Base-by-base conservation (phyloP, 2,113 vertebrate species). In the Sinocyclocheilus anshuiensis region DNA sequence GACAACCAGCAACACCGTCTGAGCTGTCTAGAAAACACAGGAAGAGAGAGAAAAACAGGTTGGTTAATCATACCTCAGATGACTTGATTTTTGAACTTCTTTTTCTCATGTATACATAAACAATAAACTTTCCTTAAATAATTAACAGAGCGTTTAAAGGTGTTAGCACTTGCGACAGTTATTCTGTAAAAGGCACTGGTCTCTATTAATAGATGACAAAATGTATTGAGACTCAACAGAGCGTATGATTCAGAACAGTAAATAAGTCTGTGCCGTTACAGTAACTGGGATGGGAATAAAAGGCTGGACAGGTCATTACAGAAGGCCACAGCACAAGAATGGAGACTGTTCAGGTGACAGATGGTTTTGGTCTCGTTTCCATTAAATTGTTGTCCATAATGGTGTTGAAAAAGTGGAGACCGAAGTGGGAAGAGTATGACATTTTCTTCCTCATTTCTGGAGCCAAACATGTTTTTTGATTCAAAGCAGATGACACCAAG, bases 1-100 rank as follows among this genome's bases (percentile, higher is more conserved):
- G 0, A 97, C 91, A 16, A 97, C 91, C 0, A 97, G 92, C 18
- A 97, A 93, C 18, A 96, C 94, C 0, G 93, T 97, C 94, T 96
- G 96, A 0, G 94, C 94, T 0, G 96, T 97, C 96, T 97, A 91
- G 1, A 59, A 39, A 42, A 86, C 45, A 88, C 53, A 80, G 53
- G 89, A 53, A 88, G 16, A 57, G 77, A 84, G 22, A 86, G 3
- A 74, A 24, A 57, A 6, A 69, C 4, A 16, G 29, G 4, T 7
- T 7, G 36, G 67, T 45, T 57, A 26, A 65, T 48, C 3, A 61
- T 8, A 77, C 12, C 3, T 45, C 22, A 29, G n/a, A 26, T 26
- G n/a, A 42, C 26, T 15, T 33, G 75, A n/a, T 50, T 50, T 76
- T 76, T 42, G 2, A 65, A n/a, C 22, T 20, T 8, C 4, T 71